phyloP scores from a whole-genome alignment of 2,797 vertebrate genomes.

The Platalea minor region DNA sequence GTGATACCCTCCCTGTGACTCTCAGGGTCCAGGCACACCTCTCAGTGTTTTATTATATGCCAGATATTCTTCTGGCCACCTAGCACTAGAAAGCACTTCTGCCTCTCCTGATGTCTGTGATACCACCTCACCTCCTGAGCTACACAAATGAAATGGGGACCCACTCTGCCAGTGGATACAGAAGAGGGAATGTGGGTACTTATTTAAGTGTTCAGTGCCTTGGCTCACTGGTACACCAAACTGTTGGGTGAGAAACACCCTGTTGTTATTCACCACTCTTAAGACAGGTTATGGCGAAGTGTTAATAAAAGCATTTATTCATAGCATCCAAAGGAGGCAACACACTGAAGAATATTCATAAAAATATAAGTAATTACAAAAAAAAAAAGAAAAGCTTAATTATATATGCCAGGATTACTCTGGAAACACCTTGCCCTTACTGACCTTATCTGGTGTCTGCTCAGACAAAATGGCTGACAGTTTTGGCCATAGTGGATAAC shows the following conservation, averaged over 20 bases:
- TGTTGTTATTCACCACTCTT: background rate
- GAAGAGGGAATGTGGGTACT: background rate
- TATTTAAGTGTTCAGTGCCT: background rate
- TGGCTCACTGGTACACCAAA: background rate
- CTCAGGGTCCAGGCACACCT: background rate
- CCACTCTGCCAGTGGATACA: background rate
- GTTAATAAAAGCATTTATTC: background rate
- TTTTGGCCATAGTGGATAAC: background rate
- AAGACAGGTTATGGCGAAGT: background rate
- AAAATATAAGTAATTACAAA: background rate
- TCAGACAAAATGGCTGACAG: background rate
- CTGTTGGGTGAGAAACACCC: background rate
- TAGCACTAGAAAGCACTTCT: background rate
- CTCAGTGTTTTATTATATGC: background rate
- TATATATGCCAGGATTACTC: background rate
- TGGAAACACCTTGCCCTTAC: background rate
- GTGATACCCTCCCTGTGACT: background rate
- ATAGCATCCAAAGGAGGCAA: background rate
- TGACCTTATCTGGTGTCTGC: background rate
- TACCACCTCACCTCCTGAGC: background rate
- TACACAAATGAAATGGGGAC: background rate
- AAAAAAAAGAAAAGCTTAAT: background rate
- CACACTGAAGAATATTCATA: background rate
- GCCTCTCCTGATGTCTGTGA: background rate
- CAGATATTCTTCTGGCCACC: background rate